Conservation (phyloP, 2,113 vertebrate species). For the Tupaia chinensis region DNA sequence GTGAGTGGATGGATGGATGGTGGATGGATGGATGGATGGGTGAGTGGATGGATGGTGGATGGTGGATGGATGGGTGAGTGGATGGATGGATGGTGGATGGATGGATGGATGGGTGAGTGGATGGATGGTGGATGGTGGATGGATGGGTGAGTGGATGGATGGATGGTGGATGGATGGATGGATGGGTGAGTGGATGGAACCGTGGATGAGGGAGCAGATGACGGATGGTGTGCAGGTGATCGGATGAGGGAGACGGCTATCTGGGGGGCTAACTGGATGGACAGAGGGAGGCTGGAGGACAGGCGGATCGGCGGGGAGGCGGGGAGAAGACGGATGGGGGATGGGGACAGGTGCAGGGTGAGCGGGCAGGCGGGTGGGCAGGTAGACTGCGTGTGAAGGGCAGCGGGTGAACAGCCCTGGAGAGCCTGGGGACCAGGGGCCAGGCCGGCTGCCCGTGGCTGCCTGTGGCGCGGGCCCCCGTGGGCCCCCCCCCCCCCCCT, state of each 20-base stretch:
- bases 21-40: too few species aligned
- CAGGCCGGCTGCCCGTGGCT: fast-evolving
- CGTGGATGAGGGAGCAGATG: background rate
- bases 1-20: background rate
- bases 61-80: background rate
- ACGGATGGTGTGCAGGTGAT: too few species aligned
- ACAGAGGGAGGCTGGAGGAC: background rate
- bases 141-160: fast-evolving
- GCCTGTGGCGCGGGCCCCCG: background rate
- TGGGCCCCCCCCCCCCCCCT: background rate
- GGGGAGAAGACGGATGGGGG: too few species aligned
- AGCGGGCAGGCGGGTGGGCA: background rate
- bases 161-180: background rate
- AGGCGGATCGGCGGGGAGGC: background rate
- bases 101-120: background rate
- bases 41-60: too few species aligned
- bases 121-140: fast-evolving
- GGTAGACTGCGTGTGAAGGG: background rate
- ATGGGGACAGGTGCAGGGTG: too few species aligned
- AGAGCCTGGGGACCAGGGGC: background rate
- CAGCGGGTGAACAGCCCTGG: background rate
- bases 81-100: background rate
- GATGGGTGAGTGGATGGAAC: background rate
- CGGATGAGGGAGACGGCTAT: too few species aligned
- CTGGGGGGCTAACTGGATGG: too few species aligned